A percentile compares a stretch with the other conserved stretches of the same genome.
Conservation (phyloP, 2,888 invertebrate genomes). For the Slavum lentiscoides region DNA sequence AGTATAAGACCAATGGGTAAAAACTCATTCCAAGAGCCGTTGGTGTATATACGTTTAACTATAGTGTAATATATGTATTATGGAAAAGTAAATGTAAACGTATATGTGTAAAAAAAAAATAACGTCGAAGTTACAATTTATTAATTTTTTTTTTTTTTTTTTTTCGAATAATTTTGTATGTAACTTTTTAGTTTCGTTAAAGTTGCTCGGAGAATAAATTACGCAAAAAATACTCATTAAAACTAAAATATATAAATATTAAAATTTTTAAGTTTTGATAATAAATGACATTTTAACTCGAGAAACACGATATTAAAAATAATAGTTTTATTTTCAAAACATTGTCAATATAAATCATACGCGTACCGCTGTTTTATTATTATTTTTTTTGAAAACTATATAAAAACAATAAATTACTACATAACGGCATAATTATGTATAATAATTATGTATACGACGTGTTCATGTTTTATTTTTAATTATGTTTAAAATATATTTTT, state of each 20-base stretch:
- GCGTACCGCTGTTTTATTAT: background rate
- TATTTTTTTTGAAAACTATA: background rate
- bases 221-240: background rate
- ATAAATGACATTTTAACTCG: background rate
- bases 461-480: too few relatives aligned
- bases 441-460: too few relatives aligned
- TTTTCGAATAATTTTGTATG: background rate
- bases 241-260: background rate
- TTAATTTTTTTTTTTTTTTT: background rate
- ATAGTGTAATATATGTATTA: too few relatives aligned
- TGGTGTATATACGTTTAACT: too few relatives aligned
- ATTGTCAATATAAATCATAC: too few relatives aligned
- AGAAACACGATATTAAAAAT: background rate
- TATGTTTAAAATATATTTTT: too few relatives aligned
- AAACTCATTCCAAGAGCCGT: too few relatives aligned
- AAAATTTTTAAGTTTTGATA: background rate
- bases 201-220: background rate
- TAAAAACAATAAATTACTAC: too few relatives aligned
- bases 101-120: background rate
- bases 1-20: too few relatives aligned
- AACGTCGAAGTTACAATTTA: background rate
- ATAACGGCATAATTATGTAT: too few relatives aligned
- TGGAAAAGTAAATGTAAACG: too few relatives aligned
- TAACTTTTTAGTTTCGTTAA: background rate
- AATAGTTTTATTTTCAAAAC: slow-evolving; percentile 4